Evolutionary conservation across 1,140 invertebrate species (phyloP).

Genomic region (Philotrypesis tridentata): DNA sequence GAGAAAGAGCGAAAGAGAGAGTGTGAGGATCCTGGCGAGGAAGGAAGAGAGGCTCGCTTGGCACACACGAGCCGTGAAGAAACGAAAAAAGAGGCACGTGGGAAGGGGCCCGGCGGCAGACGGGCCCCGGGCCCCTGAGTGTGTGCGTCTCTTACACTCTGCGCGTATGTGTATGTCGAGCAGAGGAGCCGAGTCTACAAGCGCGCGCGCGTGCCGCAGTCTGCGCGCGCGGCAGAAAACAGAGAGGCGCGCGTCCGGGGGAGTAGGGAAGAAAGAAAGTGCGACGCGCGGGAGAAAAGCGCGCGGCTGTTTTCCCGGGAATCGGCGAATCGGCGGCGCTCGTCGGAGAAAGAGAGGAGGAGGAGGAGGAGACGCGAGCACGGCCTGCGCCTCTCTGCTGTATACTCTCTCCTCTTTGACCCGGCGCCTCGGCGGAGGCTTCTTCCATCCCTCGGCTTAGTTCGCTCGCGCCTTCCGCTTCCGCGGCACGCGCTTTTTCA

Average conservation of each 20-base stretch:
- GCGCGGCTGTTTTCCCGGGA: not conserved
- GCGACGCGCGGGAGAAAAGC: not conserved
- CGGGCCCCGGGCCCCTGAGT: too few relatives aligned
- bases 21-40: not conserved
- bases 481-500: slow-evolving; percentile 41
- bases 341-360: not conserved
- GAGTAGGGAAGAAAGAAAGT: not conserved
- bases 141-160: too few relatives aligned
- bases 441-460: slow-evolving; percentile 45
- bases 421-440: slow-evolving; percentile 5
- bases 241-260: not conserved
- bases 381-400: too few relatives aligned
- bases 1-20: slow-evolving; percentile 25
- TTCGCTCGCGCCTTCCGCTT: slow-evolving; percentile 47
- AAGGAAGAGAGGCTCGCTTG: slow-evolving; percentile 11
- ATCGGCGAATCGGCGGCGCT: slow-evolving; percentile 9
- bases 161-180: too few relatives aligned
- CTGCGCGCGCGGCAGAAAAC: not conserved
- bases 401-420: slow-evolving; percentile 32
- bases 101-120: not conserved
- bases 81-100: not conserved
- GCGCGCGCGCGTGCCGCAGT: too few relatives aligned
- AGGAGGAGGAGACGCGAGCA: slow-evolving; percentile 13
- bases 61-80: too few relatives aligned
- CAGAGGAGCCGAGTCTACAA: too few relatives aligned